A percentile compares a stretch with the other conserved stretches of the same genome.
Conservation (phyloP, 1,140 invertebrate genomes). For the Telenomus remus region DNA sequence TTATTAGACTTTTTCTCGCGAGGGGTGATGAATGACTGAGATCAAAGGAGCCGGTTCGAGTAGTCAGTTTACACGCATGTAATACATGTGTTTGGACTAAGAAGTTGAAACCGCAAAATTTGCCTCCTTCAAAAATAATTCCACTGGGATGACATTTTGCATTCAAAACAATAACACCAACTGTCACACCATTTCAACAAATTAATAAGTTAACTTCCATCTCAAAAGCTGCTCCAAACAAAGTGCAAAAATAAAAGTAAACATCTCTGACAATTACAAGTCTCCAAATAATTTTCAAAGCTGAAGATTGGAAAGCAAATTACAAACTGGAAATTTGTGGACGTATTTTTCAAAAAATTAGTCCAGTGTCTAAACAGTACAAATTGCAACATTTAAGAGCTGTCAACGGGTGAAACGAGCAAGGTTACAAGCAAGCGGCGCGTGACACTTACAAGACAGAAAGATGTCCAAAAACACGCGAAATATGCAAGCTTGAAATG, state of each 20-base stretch:
- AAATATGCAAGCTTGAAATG: conserved; percentile 52
- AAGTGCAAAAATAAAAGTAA: background rate
- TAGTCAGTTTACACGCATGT: conserved; percentile 75
- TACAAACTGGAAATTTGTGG: too few species aligned
- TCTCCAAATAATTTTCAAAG: too few species aligned
- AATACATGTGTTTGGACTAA: conserved; percentile 71
- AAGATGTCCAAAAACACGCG: conserved; percentile 56
- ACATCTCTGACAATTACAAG: too few species aligned
- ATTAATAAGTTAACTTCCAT: too few species aligned
- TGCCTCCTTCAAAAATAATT: conserved; percentile 37
- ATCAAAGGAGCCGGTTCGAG: conserved; percentile 71
- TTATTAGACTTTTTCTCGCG: conserved; percentile 74
- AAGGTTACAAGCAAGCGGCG: conserved; percentile 50
- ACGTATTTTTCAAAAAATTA: too few species aligned
- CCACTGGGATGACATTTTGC: background rate
- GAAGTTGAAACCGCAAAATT: conserved; percentile 38
- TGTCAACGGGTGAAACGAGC: conserved; percentile 52
- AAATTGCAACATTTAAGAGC: conserved; percentile 54
- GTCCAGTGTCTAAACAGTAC: conserved; percentile 32
- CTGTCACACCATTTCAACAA: background rate
- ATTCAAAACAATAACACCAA: conserved; percentile 6
- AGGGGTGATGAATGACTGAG: conserved; percentile 72
- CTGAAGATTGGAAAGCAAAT: too few species aligned
- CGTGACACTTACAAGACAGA: conserved; percentile 55
- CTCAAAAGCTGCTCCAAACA: too few species aligned